Percentiles rank a stretch among this genome's conserved stretches.
Evolutionary conservation across 1,140 invertebrate species (phyloP).

Genomic region (Ostrea denselamellosa): DNA sequence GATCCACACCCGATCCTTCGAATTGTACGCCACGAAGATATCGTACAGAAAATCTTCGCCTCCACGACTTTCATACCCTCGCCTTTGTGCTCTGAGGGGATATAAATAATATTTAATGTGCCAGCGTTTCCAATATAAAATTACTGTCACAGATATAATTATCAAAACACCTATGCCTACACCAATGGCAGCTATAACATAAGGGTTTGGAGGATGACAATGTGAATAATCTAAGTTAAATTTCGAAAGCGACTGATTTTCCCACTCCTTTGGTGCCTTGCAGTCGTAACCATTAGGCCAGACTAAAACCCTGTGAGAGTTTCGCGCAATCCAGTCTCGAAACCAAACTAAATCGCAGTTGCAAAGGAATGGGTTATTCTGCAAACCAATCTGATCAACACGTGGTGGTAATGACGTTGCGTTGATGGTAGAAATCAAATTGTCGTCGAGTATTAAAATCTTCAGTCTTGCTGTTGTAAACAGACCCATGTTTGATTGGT

Average conservation of each 20-base stretch:
- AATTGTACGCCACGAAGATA: neutral
- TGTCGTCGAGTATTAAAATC: neutral
- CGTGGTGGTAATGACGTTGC: neutral
- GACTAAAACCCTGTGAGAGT: neutral
- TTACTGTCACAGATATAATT: neutral
- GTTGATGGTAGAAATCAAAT: neutral
- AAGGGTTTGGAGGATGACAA: neutral
- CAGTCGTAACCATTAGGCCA: neutral
- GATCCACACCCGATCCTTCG: neutral
- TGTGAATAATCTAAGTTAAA: neutral
- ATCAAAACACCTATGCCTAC: neutral
- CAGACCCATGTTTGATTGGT: neutral
- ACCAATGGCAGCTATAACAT: slow-evolving; percentile 43
- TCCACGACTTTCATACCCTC: neutral
- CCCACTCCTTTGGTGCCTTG: neutral
- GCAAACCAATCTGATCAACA: neutral
- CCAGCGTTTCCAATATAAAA: neutral
- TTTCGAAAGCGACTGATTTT: neutral
- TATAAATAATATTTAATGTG: slow-evolving; percentile 29
- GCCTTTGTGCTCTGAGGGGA: neutral
- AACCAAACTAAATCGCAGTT: neutral
- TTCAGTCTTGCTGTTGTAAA: neutral
- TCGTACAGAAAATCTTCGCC: neutral
- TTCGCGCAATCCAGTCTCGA: neutral
- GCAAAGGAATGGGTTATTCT: neutral